Evolutionary conservation across 30 jellyfish, hydroid and myxozoan species (phyloP), one percentile per base, ranked within the genome.

Genomic region (Aurelia sp.): DNA sequence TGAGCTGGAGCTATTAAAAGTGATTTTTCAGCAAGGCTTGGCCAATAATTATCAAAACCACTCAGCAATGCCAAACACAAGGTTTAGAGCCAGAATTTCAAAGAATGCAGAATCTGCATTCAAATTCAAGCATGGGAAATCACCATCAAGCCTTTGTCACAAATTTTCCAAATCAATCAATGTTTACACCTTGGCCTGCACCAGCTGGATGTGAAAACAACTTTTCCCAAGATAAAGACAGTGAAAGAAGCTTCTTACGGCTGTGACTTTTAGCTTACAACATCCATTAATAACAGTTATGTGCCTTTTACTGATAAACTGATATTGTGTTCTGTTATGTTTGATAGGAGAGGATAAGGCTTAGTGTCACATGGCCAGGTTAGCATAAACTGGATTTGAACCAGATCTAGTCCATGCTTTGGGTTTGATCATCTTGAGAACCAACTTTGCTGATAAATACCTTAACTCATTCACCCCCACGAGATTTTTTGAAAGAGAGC

Each of bases 291-390:
- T 76, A 18, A 76, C 62, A 76, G 13, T 1, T 50, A 50, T n/a
- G 78, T 13, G 53, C 57, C 52, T 27, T 59, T 60, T 33, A 59
- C 16, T 0, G 3, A 63, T 59, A 44, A n/a, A n/a, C 64, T 77
- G 19, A 77, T 77, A 77, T 41, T 24, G 61, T 60, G 63, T 31
- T 60, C 68, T 60, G 88, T 77, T 77, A 77, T 59, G 88, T 60
- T 77, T 77, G 78, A 77, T 77, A 77, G 87, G 57, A 24, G 87
- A 76, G 67, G 81, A 33, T 69, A n/a, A 75, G 88, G 88, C 74
- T 27, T 59, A 79, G 78, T 77, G 74, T 63, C 88, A 30, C 38
- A 58, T 9, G 10, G 63, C 17, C 83, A 47, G 19, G 83, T 44
- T 47, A 72, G 48, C 51, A 38, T 47, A 72, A 44, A 69, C 73